phyloP scores from a whole-genome alignment of 2,888 invertebrate species.

The Lepas anatifera region DNA sequence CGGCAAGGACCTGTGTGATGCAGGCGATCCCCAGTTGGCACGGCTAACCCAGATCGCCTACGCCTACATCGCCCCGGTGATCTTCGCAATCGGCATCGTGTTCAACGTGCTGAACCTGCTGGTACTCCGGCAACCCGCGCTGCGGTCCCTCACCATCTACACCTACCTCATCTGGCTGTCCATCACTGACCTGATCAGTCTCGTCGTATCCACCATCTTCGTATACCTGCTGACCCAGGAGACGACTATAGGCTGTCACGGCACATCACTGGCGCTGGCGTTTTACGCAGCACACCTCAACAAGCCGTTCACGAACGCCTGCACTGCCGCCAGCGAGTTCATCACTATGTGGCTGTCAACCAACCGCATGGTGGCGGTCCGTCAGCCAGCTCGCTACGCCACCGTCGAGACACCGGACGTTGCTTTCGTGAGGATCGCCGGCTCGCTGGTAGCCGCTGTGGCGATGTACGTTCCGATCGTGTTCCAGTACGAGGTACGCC shows the following conservation, averaged over 20 bases:
- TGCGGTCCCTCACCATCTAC: neutral
- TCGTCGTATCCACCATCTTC: neutral
- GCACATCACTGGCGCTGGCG: neutral
- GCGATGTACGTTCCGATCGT: neutral
- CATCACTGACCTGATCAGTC: neutral
- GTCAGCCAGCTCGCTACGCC: neutral
- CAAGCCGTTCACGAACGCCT: neutral
- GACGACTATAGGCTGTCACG: neutral
- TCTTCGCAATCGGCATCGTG: neutral
- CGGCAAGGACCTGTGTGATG: too few relatives aligned
- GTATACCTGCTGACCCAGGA: neutral
- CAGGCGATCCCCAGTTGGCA: neutral
- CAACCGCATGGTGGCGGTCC: neutral
- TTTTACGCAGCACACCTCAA: neutral
- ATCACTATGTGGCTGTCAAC: neutral
- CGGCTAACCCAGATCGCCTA: neutral
- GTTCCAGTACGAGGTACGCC: neutral
- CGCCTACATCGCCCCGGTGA: neutral
- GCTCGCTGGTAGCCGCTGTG: neutral
- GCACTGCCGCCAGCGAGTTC: neutral
- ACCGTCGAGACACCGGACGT: neutral
- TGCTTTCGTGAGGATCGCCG: neutral
- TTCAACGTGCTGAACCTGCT: neutral
- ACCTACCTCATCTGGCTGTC: neutral
- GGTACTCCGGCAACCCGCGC: neutral